Base-by-base conservation (phyloP, 2,888 invertebrate genomes). In the Sarcophaga carnaria region DNA sequence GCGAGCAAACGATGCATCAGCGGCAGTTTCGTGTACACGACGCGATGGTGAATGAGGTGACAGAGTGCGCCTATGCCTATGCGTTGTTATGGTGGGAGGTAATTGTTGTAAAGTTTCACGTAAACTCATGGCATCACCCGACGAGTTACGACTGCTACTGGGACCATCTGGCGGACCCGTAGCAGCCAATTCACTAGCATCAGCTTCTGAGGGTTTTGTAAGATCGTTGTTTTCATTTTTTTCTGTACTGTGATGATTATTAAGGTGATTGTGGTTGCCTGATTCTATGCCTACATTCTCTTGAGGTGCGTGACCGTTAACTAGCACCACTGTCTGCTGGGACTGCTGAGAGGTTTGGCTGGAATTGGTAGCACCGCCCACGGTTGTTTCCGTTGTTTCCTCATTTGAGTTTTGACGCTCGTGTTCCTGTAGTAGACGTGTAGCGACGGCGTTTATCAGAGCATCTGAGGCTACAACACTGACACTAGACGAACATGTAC, bases 41-140 rank as follows among this genome's bases (percentile, higher is more conserved):
- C 80, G 66, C 25, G 89, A 84, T 47, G 91, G 91, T 45, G 91
- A 91, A 72, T 90, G 91, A 6, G 93, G 92, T 11, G 92, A 91
- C 54, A 91, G 91, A 3, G 90, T 91, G 69, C 92, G 91, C 12
- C 91, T 83, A 69, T 89, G 89, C 63, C 82, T 77, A 37, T 88
- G 88, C 75, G 89, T 82, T 70, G 85, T 82, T 27, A 89, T 66
- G 37, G 91, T 91, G 66, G 92, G 90, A 76, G 91, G 92, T 87
- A 92, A 88, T 85, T 93, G 93, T 64, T 92, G 91, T 84, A 93
- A 89, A 2, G 92, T 93, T 88, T 93, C 93, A 22, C 93, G 90
- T 83, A 93, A 89, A 83, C 92, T 93, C 90, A 93, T 90, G 8
- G 93, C 92, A 89, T 93, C 93, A 12, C 93, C 92, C 45, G 92